Evolutionary conservation across 2,888 invertebrate species (phyloP), one percentile per base, ranked within the genome.

Genomic region (Parnassius smintheus): DNA sequence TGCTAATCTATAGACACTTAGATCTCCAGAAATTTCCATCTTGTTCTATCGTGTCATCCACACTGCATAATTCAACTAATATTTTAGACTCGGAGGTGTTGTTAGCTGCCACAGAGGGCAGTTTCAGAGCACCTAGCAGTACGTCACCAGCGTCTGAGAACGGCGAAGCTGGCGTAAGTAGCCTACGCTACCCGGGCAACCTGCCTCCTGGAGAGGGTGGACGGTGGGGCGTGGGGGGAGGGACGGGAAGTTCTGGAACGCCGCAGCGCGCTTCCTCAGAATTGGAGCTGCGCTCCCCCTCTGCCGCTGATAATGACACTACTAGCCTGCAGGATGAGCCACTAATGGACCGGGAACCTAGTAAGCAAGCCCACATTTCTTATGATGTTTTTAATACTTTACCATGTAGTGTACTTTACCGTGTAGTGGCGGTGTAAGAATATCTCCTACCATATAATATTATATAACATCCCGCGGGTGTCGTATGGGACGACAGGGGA

Each of bases 81-180:
- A 13, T 59, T 68, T 2, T 72, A 89, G 90, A 90, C 66, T 90
- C 90, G 0, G 85, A 83, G 11, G 80, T 86, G 62, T 74, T 90
- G 8, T 70, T 84, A 68, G 45, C 61, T 56, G 61, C 67, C 41
- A 65, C 59, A 46, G 60, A 51, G 62, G 65, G 50, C 9, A 69
- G 9, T 62, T 69, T 52, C 48, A 62, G 60, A 58, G 65, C 61
- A 56, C 35, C 35, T 62, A 67, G 62, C 44, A 62, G 42, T 57
- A 48, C 53, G 9, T 49, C 49, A 7, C 49, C 49, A 42, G 51
- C 44, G 45, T 22, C 56, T 12, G 60, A 48, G 18, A 51, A 1
- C 41, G 49, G 12, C n/a, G 48, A 55, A 13, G 46, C 42, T 54
- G 48, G 50, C 10, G 58, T 46, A 42, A 50, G 42, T 46, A 2